Conservation (phyloP, 2,888 invertebrate genomes). For the Caenorhabditis afra region DNA sequence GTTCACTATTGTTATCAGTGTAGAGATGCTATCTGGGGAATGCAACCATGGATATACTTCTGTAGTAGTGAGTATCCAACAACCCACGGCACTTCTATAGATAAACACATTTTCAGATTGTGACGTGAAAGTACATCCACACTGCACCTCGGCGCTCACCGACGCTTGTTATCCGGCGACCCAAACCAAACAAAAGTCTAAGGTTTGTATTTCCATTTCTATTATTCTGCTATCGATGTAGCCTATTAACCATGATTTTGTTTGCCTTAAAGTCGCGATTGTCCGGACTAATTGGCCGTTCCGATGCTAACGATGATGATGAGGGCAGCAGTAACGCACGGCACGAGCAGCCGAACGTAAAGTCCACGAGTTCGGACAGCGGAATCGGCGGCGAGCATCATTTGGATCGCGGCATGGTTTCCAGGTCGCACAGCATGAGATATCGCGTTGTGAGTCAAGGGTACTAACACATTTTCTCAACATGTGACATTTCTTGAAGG, state of each 20-base stretch:
- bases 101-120: slow-evolving; percentile 85
- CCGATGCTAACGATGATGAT: slow-evolving; percentile 64
- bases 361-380: slow-evolving; percentile 77
- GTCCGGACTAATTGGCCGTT: slow-evolving; percentile 65
- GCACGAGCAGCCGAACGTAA: slow-evolving; percentile 64
- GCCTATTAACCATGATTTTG: slow-evolving; percentile 20
- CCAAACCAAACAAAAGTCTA: slow-evolving; percentile 63
- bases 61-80: slow-evolving; percentile 87
- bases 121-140: slow-evolving; percentile 90
- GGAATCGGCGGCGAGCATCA: slow-evolving; percentile 76
- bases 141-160: slow-evolving; percentile 88
- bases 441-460: slow-evolving; percentile 55
- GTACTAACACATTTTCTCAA: not conserved
- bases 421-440: slow-evolving; percentile 67
- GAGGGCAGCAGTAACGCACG: slow-evolving; percentile 39
- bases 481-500: slow-evolving; percentile 17
- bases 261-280: slow-evolving; percentile 53
- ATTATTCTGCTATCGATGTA: not conserved
- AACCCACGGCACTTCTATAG: not conserved
- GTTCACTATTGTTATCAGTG: slow-evolving; percentile 95
- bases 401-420: slow-evolving; percentile 59
- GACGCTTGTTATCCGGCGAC: slow-evolving; percentile 86
- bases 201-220: slow-evolving; percentile 37
- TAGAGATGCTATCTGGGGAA: slow-evolving; percentile 92
- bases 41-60: slow-evolving; percentile 96